Percentiles rank a stretch among this genome's conserved stretches.
phyloP scores from a whole-genome alignment of 2,888 invertebrate genomes.

The Cerastis leucographa region DNA sequence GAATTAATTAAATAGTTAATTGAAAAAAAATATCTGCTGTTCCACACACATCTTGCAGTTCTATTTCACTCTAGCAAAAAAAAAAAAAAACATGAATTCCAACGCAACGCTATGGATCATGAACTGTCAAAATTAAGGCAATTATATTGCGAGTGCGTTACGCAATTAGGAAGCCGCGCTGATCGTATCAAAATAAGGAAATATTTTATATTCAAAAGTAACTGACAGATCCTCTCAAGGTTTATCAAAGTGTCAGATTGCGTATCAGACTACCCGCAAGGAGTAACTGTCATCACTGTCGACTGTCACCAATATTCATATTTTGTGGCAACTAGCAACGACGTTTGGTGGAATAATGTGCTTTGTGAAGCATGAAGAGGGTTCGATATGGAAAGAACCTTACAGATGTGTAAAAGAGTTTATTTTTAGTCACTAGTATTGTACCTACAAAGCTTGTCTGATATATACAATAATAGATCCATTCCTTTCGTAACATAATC shows the following conservation, averaged over 20 bases:
- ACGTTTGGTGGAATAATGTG: constrained; percentile 31
- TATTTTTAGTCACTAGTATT: neutral
- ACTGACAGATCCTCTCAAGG: neutral
- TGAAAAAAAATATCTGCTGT: no score
- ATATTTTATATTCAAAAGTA: neutral
- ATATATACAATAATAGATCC: neutral
- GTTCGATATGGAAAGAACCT: constrained; percentile 20
- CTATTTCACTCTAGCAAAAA: neutral
- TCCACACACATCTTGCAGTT: no score
- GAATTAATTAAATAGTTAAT: no score
- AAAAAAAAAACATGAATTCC: neutral
- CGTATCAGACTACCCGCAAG: neutral
- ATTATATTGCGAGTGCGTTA: neutral
- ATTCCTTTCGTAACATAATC: neutral
- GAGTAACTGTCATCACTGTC: no score
- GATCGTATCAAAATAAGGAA: neutral
- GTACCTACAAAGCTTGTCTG: neutral
- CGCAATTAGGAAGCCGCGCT: neutral
- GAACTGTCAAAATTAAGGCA: neutral
- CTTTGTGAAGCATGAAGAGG: constrained; percentile 14
- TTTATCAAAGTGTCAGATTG: neutral
- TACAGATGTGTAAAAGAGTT: constrained; percentile 9
- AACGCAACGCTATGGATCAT: neutral
- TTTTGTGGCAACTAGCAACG: constrained; percentile 13
- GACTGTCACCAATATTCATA: constrained; percentile 24